Conservation (phyloP, 2,113 vertebrate species). For the Rutilus rutilus region DNA sequence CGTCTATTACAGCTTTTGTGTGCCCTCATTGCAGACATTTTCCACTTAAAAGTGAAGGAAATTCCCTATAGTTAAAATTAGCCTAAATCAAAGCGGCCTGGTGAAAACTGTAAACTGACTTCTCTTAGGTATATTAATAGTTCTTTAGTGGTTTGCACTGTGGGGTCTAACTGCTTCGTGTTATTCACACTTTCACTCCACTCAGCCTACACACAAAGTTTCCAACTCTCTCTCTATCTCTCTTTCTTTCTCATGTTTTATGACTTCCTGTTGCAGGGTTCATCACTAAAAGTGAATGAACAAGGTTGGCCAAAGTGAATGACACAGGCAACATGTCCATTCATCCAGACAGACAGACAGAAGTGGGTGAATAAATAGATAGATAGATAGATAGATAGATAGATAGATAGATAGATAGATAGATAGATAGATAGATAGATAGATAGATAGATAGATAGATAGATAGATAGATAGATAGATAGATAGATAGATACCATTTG, state of each 20-base stretch:
- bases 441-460: neutral
- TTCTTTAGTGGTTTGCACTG: neutral
- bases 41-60: neutral
- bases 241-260: neutral
- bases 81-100: neutral
- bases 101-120: neutral
- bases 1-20: neutral
- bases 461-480: neutral
- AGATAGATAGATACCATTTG: slow-evolving; percentile 33
- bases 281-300: neutral
- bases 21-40: neutral
- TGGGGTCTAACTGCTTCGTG: neutral
- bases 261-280: neutral
- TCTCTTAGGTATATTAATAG: neutral
- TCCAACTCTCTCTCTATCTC: slow-evolving; percentile 20
- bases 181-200: neutral
- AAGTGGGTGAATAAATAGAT: accelerated
- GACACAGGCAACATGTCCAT: too few relatives aligned
- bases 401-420: accelerated
- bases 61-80: neutral
- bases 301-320: neutral
- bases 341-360: neutral
- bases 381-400: neutral
- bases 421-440: neutral
- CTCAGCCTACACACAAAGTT: neutral